Evolutionary conservation across 2,797 vertebrate genomes (phyloP).

Genomic region (Chaetodon trifasciatus): DNA sequence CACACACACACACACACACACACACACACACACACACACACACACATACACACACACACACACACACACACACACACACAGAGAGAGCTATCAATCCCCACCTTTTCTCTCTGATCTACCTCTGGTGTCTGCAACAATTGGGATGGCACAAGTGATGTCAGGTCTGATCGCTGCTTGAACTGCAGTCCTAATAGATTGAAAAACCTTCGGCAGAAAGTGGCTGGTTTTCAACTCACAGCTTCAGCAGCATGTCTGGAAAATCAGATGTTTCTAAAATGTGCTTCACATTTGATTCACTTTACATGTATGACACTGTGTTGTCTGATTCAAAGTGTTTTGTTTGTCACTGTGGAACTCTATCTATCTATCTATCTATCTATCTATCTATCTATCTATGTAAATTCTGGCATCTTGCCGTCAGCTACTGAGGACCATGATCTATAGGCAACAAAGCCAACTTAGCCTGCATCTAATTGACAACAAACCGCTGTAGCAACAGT

Average conservation of each 20-base stretch:
- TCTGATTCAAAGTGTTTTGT: neutral
- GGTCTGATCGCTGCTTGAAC: constrained; percentile 38
- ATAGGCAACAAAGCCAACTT: constrained; percentile 61
- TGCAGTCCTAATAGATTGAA: constrained; percentile 14
- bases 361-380: neutral
- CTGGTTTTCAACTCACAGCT: constrained; percentile 1
- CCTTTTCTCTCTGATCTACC: constrained; percentile 20
- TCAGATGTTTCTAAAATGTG: neutral
- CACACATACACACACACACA: constrained; percentile 13
- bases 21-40: neutral
- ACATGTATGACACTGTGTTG: neutral
- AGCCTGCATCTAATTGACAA: constrained; percentile 31
- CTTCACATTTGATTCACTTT: neutral
- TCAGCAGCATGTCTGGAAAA: neutral
- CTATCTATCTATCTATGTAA: neutral
- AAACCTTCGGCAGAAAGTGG: neutral
- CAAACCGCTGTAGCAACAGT: constrained; percentile 46
- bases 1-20: constrained; percentile 11
- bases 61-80: neutral
- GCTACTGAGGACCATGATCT: constrained; percentile 52
- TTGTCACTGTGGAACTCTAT: neutral
- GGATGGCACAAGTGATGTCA: constrained; percentile 41
- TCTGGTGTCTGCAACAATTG: constrained; percentile 41
- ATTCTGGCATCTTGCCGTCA: constrained; percentile 30
- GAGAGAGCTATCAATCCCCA: constrained; percentile 10